Conservation (phyloP, 2,888 invertebrate species). For the Abrostola tripartita region DNA sequence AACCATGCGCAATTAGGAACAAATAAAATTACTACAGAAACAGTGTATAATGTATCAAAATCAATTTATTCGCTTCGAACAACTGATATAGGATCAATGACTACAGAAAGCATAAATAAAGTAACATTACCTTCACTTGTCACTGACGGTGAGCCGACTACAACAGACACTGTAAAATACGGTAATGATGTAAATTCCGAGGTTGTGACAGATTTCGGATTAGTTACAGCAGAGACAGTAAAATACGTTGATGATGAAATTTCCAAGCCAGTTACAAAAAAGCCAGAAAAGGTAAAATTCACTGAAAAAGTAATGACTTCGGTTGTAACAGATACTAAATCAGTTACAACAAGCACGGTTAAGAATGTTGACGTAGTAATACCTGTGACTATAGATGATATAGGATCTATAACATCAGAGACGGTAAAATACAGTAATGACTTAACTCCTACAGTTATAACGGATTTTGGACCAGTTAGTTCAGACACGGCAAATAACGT, state of each 20-base stretch:
- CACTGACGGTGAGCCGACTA: background rate
- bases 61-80: background rate
- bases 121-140: no score
- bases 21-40: background rate
- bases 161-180: background rate
- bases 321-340: slow-evolving; percentile 3
- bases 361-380: no score
- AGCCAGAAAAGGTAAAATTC: no score
- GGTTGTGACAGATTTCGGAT: background rate
- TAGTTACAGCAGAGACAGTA: background rate
- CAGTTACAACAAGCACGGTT: slow-evolving; percentile 11
- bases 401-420: no score
- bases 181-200: background rate
- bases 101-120: background rate
- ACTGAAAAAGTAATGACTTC: no score
- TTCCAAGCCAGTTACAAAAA: no score
- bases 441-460: slow-evolving; percentile 5
- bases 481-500: no score
- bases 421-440: slow-evolving; percentile 13
- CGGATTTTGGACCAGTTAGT: no score
- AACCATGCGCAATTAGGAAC: background rate
- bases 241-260: slow-evolving; percentile 3
- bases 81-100: background rate
- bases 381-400: no score
- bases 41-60: background rate